These are phyloP conservation scores for Ethmia dodecea DNA, from an alignment of 2,888 invertebrate genomes.

Conservation along the genomic window DNA sequence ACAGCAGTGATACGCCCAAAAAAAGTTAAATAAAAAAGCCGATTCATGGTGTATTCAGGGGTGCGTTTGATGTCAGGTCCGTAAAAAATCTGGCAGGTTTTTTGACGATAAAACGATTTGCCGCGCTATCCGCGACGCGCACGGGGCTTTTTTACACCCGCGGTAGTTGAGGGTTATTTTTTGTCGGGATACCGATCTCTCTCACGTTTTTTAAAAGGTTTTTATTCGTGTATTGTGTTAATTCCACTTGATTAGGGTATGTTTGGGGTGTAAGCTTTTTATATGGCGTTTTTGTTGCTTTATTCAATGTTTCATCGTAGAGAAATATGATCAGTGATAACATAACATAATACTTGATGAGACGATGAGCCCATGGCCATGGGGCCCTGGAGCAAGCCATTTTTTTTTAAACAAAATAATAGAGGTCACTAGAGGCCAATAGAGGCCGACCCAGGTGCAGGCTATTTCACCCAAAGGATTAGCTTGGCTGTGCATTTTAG, in stretches of 20 bases:
- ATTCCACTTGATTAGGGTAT: constrained; percentile 59
- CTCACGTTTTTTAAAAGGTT: constrained; percentile 66
- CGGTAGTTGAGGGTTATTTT: constrained; percentile 43
- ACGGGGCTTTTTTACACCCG: constrained; percentile 48
- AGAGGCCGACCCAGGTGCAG: too few relatives aligned
- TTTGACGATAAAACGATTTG: constrained; percentile 48
- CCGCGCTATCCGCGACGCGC: constrained; percentile 30
- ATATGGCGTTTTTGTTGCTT: constrained; percentile 15
- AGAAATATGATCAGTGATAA: too few relatives aligned
- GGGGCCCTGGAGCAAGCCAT: too few relatives aligned
- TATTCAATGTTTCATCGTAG: too few relatives aligned
- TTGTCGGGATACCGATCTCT: constrained; percentile 61
- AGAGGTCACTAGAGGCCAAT: too few relatives aligned
- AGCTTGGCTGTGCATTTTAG: too few relatives aligned
- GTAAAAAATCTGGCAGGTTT: constrained; percentile 62
- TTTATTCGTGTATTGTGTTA: constrained; percentile 45
- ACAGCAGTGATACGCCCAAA: too few relatives aligned
- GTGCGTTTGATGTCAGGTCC: constrained; percentile 42
- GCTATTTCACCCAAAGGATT: too few relatives aligned
- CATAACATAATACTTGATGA: too few relatives aligned
- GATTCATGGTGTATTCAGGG: constrained; percentile 23
- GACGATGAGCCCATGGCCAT: too few relatives aligned
- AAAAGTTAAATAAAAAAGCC: constrained; percentile 23
- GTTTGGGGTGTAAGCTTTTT: constrained; percentile 53
- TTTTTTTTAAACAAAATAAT: too few relatives aligned